Base-by-base conservation (phyloP, 2,113 vertebrate species). In the Stegastes partitus region DNA sequence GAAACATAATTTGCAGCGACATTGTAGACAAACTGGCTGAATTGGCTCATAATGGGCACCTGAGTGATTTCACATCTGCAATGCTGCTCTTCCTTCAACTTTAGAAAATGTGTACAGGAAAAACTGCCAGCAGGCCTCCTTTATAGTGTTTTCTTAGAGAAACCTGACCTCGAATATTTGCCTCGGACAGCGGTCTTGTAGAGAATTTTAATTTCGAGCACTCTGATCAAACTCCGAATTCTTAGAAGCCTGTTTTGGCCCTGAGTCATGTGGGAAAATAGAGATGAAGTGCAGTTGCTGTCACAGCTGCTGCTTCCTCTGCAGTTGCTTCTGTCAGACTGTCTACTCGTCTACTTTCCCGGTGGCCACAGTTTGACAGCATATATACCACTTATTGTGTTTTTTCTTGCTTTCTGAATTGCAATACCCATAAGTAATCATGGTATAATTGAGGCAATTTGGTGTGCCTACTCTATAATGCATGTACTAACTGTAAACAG, bases 401-500 rank as follows among this genome's bases (percentile, higher is more conserved):
- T 73, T 10, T 25, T 28, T 57, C 3, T 65, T 62, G 42, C 44
- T 44, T 66, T 83, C 31, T 67, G 59, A 80, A 61, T 76, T n/a
- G 53, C 62, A 71, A 44, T 63, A 37, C 50, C 47, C 73, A n/a
- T 25, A 56, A 76, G 72, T 79, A 68, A 69, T 84, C 44, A 31
- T 59, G 28, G 49, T 51, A 53, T 82, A 76, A 87, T 83, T 51
- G 72, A 81, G 51, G 72, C 57, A 73, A 78, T 78, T 82, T 63
- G 23, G 56, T 5, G 1, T 8, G 37, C 63, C 59, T 15, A 1
- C 66, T 85, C 68, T 64, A 28, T 81, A 83, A 85, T 81, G 65
- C 74, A 87, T 77, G 31, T 16, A 70, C 68, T 83, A 49, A 50
- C 19, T 53, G 23, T 53, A 67, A 59, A 79, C 21, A 15, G 44